These are phyloP conservation scores for Urocyon cinereoargenteus DNA, from an alignment of 2,797 vertebrate genomes.

Conservation along the genomic window DNA sequence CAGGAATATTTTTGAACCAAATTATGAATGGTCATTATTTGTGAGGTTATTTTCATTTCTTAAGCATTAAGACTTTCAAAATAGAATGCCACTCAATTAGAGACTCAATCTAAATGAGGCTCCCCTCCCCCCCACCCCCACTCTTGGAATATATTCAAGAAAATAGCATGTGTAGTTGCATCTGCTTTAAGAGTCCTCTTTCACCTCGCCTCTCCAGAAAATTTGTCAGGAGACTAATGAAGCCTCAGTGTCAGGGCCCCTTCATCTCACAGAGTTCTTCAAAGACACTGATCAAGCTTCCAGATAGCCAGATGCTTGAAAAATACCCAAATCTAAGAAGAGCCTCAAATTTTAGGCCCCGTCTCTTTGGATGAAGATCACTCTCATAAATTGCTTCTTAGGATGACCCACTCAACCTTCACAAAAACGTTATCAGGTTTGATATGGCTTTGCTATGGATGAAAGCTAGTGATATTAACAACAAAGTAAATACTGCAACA, in stretches of 20 bases:
- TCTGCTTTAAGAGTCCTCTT: neutral
- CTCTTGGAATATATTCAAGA: neutral
- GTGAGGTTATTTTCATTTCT: neutral
- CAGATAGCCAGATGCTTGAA: neutral
- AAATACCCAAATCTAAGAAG: slow-evolving; percentile 18
- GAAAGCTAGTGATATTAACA: neutral
- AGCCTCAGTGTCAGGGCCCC: neutral
- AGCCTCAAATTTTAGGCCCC: neutral
- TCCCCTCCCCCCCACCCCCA: no score
- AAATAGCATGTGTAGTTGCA: neutral
- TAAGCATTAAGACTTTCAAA: neutral
- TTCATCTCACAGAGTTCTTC: neutral
- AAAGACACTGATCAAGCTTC: neutral
- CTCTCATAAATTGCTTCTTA: neutral
- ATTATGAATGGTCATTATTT: slow-evolving; percentile 45
- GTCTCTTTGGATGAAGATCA: neutral
- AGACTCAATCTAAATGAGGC: neutral
- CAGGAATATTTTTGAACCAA: slow-evolving; percentile 36
- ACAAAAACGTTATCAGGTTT: neutral
- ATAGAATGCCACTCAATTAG: neutral
- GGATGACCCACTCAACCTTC: neutral
- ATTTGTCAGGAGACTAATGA: neutral
- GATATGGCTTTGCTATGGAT: neutral
- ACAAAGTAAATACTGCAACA: neutral
- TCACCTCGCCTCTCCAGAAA: neutral